phyloP scores from a whole-genome alignment of 2,797 vertebrate species.

The Pseudochaenichthys georgianus region DNA sequence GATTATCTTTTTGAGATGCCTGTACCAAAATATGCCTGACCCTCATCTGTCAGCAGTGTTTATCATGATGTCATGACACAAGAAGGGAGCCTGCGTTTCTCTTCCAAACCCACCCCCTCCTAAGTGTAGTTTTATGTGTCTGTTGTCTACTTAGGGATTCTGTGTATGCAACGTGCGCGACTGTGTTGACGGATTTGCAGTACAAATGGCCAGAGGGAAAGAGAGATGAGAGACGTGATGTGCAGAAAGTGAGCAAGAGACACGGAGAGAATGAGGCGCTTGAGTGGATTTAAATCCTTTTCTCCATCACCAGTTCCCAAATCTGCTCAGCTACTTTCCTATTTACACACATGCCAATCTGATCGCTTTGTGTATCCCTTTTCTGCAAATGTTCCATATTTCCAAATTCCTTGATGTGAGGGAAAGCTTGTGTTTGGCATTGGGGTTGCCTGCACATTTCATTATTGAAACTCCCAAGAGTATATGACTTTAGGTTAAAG shows the following conservation, averaged over 20 bases:
- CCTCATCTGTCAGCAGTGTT: conserved; percentile 73
- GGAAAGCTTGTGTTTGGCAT: not conserved
- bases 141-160: conserved; percentile 23
- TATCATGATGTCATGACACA: conserved; percentile 54
- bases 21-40: conserved; percentile 60
- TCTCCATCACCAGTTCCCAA: conserved; percentile 21
- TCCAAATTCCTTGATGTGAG: conserved; percentile 4
- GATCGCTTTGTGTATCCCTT: conserved; percentile 11
- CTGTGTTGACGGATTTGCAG: conserved; percentile 17
- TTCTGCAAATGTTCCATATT: conserved; percentile 8
- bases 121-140: conserved; percentile 15
- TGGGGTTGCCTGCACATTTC: not conserved
- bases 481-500: not conserved
- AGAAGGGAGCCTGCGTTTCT: conserved; percentile 25
- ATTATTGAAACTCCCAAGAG: not conserved
- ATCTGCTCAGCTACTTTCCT: conserved; percentile 42
- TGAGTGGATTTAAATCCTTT: conserved; percentile 26
- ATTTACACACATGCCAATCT: conserved; percentile 10
- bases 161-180: conserved; percentile 9
- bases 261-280: not conserved
- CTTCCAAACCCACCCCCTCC: conserved; percentile 19
- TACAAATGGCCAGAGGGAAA: conserved; percentile 32
- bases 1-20: conserved; percentile 23
- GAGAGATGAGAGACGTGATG: conserved; percentile 17
- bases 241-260: conserved; percentile 19